Evolutionary conservation across 2,797 vertebrate species (phyloP), one percentile per base, ranked within the genome.

Genomic region (Cossypha heuglini): DNA sequence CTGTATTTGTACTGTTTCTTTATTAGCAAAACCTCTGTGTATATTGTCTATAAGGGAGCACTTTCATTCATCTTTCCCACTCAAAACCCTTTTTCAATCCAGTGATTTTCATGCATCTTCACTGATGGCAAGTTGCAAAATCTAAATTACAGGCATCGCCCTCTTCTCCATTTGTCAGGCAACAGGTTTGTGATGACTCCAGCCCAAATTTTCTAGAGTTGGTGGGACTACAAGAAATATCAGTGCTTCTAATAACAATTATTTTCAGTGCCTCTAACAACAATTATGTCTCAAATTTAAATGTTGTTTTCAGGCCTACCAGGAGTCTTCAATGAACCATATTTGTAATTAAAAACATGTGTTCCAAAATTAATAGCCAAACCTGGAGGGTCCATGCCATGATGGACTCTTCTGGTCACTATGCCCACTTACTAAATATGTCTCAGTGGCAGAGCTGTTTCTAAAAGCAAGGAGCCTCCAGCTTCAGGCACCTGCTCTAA

Each of bases 1-100:
- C 82, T 71, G 42, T 76, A 87, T 91, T 91, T 94, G 38, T 37
- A 20, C 71, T 88, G 51, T 89, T 95, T 92, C 90, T 95, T 96
- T 93, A 57, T 88, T 92, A 90, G 74, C 64, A 86, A 94, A 96
- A 87, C 54, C 28, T 46, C 49, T 22, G 63, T 37, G 59, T 57
- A 14, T 2, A 1, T 28, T 80, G 54, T 75, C 51, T 54, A 16
- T 15, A 35, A 35, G 35, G 5, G 13, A 93, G 40, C 26, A 42
- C 38, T 84, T 88, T 66, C 26, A 57, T 75, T 93, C 37, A 61
- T 37, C n/a, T 92, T 71, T 88, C 82, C 54, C 54, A 49, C 31
- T 35, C 66, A 83, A 90, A 79, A 24, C 11, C 10, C 6, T 16
- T 43, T 79, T 92, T 93, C 1, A 0, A 33, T 54, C 31, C 76